A percentile compares a stretch with the other conserved stretches of the same genome.
Conservation (phyloP, 1,140 invertebrate species). For the Sycophila sp. region DNA sequence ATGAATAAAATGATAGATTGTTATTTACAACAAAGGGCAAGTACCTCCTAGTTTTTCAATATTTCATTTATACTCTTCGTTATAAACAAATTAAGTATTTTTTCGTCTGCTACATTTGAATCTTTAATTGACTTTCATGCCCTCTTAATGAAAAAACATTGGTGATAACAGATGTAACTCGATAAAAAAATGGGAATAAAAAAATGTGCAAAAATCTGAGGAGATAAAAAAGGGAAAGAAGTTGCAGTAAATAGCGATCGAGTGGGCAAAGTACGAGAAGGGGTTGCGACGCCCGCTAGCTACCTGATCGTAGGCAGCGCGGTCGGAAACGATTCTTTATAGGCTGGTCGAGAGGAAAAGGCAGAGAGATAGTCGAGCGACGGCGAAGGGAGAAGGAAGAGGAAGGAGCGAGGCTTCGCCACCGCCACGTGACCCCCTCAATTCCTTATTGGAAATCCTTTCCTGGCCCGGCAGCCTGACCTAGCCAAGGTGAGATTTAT, state of each 20-base stretch:
- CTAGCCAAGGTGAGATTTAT: slow-evolving; percentile 61
- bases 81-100: no score
- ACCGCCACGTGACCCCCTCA: slow-evolving; percentile 39
- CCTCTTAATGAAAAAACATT: no score
- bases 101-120: no score
- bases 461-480: slow-evolving; percentile 53
- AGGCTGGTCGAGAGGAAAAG: no score
- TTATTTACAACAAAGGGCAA: no score
- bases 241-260: background rate
- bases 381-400: slow-evolving; percentile 4
- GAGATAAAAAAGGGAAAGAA: background rate
- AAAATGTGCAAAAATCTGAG: background rate
- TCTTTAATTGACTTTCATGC: no score
- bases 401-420: slow-evolving; percentile 49
- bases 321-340: no score
- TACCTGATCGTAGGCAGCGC: slow-evolving; percentile 24
- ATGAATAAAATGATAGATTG: no score
- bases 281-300: slow-evolving; percentile 5
- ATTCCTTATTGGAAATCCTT: slow-evolving; percentile 53
- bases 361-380: slow-evolving; percentile 25
- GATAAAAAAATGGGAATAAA: no score
- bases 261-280: slow-evolving; percentile 35
- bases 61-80: no score
- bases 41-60: no score
- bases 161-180: no score